Base-by-base conservation (phyloP, 2,888 invertebrate species). In the Eueremaeus valkanovi region DNA sequence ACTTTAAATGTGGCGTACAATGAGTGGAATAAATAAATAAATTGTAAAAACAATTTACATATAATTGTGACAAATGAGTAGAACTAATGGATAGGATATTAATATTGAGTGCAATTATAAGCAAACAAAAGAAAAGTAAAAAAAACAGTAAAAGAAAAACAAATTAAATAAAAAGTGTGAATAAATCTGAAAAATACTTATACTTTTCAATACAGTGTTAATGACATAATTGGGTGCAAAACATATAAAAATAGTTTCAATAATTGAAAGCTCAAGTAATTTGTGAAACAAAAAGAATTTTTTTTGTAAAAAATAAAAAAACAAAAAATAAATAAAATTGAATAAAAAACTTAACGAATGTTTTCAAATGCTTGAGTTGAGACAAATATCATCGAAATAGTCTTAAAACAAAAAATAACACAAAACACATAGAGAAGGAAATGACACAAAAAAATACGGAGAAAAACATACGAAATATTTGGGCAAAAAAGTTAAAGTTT, bases 371-470 rank as follows among this genome's bases (percentile, higher is more conserved):
- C 58, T 58, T 58, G 27, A 58, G 58, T 61, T 61, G 61, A 61
- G 61, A 61, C 61, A 61, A 16, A 61, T 61, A 21, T 61, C 61
- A 9, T 61, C 61, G 61, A 61, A 61, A 61, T 61, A 61, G 61
- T 61, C 61, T 61, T 27, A 6, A 51, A 3, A 21, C 51, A 31
- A 61, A 6, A 16, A 3, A 61, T 31, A 1, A 13, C 13, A 31
- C 31, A 61, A 58, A 58, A 18, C 61, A 61, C 29, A 61, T 5
- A 31, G 13, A 61, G 31, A 21, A 27, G 27, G 33, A 16, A 9
- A 21, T 27, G 21, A 24, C 3, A 27, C 27, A 27, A 3, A 27
- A 55, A 3, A 55, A 55, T 27, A 24, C 13, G 27, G 21, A n/a
- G 27, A 55, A 21, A 24, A 6, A 18, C 9, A 42, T 42, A 16